Evolutionary conservation across 2,113 vertebrate genomes (phyloP).

Genomic region (Reinhardtius hippoglossoides): DNA sequence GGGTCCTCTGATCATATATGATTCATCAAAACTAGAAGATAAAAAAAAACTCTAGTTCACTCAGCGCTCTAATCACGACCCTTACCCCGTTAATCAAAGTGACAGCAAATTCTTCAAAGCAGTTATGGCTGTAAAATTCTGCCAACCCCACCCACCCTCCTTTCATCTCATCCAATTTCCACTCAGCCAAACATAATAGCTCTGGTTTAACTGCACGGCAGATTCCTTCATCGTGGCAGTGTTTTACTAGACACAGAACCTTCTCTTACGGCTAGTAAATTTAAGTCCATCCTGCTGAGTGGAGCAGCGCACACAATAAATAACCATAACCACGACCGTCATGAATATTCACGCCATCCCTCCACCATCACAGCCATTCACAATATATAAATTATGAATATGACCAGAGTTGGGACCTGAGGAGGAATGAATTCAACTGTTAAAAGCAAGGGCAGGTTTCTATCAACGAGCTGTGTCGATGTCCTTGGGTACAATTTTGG

Average conservation of each 20-base stretch:
- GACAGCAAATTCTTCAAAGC: constrained; percentile 67
- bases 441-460: constrained; percentile 24
- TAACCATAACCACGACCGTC: constrained; percentile 15
- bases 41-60: constrained; percentile 38
- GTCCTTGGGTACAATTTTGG: constrained; percentile 1
- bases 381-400: constrained; percentile 65
- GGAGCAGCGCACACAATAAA: constrained; percentile 44
- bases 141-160: constrained; percentile 26
- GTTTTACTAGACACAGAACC: constrained; percentile 12
- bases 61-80: constrained; percentile 59
- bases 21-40: constrained; percentile 64
- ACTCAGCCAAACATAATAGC: constrained; percentile 40
- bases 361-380: constrained; percentile 47
- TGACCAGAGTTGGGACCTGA: constrained; percentile 1
- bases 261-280: constrained; percentile 17
- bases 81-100: constrained; percentile 61
- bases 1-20: constrained; percentile 58
- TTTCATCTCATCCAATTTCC: constrained; percentile 39
- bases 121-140: constrained; percentile 35
- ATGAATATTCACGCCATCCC: constrained; percentile 52
- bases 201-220: constrained; percentile 32
- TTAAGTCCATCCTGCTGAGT: neutral
- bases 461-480: neutral
- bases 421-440: neutral
- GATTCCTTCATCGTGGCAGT: constrained; percentile 28